phyloP scores from a whole-genome alignment of 2,113 vertebrate genomes.

The Picathartes gymnocephalus region DNA sequence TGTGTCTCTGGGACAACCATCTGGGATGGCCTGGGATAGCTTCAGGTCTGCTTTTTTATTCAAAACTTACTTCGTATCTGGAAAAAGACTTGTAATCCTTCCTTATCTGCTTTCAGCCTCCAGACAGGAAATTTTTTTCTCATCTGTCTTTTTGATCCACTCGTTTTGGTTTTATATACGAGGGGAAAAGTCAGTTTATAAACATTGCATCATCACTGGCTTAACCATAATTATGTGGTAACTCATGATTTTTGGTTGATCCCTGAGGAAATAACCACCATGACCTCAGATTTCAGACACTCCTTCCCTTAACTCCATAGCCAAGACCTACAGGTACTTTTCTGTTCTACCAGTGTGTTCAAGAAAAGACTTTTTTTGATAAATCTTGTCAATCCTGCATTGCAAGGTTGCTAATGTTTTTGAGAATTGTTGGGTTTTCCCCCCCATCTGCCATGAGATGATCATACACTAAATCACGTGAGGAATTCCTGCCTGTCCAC shows the following conservation, averaged over 20 bases:
- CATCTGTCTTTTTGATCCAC: neutral
- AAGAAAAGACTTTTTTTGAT: neutral
- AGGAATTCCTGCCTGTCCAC: neutral
- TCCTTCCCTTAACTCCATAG: neutral
- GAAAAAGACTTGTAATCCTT: neutral
- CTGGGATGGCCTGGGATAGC: neutral
- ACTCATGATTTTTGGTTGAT: neutral
- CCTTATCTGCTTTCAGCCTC: neutral
- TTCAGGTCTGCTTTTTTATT: neutral
- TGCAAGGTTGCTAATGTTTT: neutral
- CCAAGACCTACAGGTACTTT: neutral
- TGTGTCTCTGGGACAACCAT: neutral
- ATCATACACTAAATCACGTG: neutral
- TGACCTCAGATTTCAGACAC: neutral
- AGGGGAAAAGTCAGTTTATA: neutral
- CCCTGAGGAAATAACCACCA: neutral
- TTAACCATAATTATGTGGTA: neutral
- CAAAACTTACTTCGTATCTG: neutral
- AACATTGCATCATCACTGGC: neutral
- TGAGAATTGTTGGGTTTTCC: neutral
- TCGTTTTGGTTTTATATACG: neutral
- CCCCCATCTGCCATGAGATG: neutral
- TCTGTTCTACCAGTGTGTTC: neutral
- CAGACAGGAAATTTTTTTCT: neutral
- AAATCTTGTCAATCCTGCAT: neutral